These are phyloP conservation scores for Ptiloglossa arizonensis DNA, from an alignment of 1,140 invertebrate species.

Conservation along the genomic window DNA sequence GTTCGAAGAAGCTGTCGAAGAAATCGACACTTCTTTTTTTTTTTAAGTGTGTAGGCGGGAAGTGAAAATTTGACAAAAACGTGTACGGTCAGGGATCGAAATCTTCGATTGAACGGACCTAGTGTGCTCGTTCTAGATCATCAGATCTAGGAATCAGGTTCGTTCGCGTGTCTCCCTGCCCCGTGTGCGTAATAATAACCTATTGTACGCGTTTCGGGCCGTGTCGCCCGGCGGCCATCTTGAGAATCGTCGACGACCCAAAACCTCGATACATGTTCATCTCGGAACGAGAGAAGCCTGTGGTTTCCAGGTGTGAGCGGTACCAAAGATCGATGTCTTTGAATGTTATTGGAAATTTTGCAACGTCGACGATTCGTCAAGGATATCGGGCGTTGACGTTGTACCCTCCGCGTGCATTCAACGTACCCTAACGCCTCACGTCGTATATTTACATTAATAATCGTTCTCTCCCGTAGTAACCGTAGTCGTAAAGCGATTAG, in stretches of 20 bases:
- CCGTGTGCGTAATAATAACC: constrained; percentile 41
- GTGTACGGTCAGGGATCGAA: background rate
- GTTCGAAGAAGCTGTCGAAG: no score
- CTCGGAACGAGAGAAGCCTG: no score
- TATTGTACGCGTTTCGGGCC: background rate
- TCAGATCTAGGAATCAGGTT: background rate
- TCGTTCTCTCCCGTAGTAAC: constrained; percentile 37
- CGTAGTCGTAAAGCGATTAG: constrained; percentile 40
- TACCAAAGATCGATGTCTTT: no score
- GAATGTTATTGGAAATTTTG: no score
- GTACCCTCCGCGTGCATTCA: background rate
- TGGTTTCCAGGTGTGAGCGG: no score
- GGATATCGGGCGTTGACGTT: no score
- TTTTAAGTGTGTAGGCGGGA: no score
- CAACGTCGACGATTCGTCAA: background rate
- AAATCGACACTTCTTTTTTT: no score
- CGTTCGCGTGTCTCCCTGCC: constrained; percentile 4
- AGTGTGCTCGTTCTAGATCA: background rate
- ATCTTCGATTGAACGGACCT: constrained; percentile 2
- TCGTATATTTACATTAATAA: constrained; percentile 36
- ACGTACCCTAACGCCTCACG: constrained; percentile 15
- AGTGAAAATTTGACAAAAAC: background rate
- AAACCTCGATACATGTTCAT: no score
- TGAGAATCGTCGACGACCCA: background rate
- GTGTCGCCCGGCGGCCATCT: background rate